These are phyloP conservation scores for Botia kubotai DNA, from an alignment of 2,797 vertebrate genomes.

Conservation along the genomic window DNA sequence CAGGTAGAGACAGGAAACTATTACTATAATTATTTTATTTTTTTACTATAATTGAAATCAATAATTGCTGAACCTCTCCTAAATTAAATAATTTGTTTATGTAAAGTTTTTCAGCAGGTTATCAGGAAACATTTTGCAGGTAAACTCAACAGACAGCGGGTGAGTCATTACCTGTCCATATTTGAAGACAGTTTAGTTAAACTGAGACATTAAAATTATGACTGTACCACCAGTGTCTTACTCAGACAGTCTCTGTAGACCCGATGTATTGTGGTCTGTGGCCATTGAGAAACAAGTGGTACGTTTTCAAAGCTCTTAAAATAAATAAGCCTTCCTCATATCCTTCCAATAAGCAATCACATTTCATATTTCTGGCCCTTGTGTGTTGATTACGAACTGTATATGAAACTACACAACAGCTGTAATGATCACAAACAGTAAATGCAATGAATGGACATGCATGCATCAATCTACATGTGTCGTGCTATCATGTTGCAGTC, in stretches of 20 bases:
- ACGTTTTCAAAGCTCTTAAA: too few relatives aligned
- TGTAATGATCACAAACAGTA: not conserved
- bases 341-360: too few relatives aligned
- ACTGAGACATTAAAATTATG: not conserved
- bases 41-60: too few relatives aligned
- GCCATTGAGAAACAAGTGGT: not conserved
- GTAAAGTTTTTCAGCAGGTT: not conserved
- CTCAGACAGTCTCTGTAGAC: not conserved
- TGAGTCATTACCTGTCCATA: not conserved
- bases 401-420: not conserved
- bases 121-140: not conserved
- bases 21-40: too few relatives aligned
- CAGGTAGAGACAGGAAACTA: too few relatives aligned
- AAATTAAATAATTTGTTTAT: constrained; percentile 17
- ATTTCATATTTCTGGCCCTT: not conserved
- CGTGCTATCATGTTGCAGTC: not conserved
- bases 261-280: not conserved
- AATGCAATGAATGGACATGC: not conserved
- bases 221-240: not conserved
- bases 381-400: not conserved
- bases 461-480: not conserved
- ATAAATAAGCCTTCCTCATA: too few relatives aligned
- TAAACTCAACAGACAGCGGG: not conserved
- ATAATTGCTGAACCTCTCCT: not conserved
- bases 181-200: not conserved